Evolutionary conservation across 2,113 vertebrate species (phyloP).

Genomic region (Thunnus thynnus): DNA sequence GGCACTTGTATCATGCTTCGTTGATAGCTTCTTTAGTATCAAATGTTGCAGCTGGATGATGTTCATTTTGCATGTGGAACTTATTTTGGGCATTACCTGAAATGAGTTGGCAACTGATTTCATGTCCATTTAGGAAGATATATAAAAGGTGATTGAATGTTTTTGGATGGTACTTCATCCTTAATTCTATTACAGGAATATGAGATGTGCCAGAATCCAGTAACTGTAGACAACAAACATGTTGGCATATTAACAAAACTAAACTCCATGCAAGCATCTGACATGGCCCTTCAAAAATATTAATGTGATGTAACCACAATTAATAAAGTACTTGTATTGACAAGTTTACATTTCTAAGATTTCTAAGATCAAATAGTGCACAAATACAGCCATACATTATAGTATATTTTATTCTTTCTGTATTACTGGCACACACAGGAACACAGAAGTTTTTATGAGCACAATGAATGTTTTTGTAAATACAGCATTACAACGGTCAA

Average conservation of each 20-base stretch:
- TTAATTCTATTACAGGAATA: no score
- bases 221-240: conserved; percentile 54
- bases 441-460: not conserved
- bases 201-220: conserved; percentile 31
- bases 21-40: conserved; percentile 28
- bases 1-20: not conserved
- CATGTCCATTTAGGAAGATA: no score
- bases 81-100: conserved; percentile 46
- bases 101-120: no score
- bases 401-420: not conserved
- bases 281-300: not conserved
- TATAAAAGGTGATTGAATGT: no score
- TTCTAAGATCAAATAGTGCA: not conserved
- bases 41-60: conserved; percentile 40
- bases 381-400: not conserved
- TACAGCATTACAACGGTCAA: not conserved
- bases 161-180: no score
- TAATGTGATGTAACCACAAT: not conserved
- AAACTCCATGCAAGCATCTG: not conserved
- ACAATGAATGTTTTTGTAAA: not conserved
- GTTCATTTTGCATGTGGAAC: conserved; percentile 42
- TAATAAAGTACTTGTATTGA: no score
- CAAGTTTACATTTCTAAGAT: not conserved
- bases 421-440: not conserved
- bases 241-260: conserved; percentile 35